Percentiles rank a stretch among this genome's conserved stretches.
phyloP scores from a whole-genome alignment of 2,113 vertebrate species.

The Protomyctophum bolini region DNA sequence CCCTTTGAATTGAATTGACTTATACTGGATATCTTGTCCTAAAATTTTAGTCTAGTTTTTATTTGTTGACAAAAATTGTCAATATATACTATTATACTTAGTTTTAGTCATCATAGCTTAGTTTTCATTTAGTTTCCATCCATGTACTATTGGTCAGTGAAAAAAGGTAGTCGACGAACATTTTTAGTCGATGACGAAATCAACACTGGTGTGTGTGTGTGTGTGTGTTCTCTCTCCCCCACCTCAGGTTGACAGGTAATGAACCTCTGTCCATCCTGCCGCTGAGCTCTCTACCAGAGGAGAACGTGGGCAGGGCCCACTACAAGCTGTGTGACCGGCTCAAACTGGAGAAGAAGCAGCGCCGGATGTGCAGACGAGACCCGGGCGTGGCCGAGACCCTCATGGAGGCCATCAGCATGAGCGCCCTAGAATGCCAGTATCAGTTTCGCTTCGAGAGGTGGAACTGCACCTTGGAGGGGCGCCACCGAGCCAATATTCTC shows the following conservation, averaged over 20 bases:
- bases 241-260: conserved; percentile 91
- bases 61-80: no score
- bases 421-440: conserved; percentile 94
- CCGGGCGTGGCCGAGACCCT: conserved; percentile 95
- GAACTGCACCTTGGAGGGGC: conserved; percentile 97
- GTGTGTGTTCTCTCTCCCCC: conserved; percentile 15
- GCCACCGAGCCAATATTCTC: conserved; percentile 90
- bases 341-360: conserved; percentile 97
- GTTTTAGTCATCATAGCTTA: no score
- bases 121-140: no score
- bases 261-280: conserved; percentile 96
- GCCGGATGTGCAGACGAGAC: conserved; percentile 96
- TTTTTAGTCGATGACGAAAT: no score
- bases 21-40: no score
- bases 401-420: conserved; percentile 96
- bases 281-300: conserved; percentile 90
- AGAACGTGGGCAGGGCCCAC: conserved; percentile 87
- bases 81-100: no score
- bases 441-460: conserved; percentile 98
- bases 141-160: no score
- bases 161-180: no score
- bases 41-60: no score
- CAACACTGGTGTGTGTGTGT: neutral
- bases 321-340: conserved; percentile 97
- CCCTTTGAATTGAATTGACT: no score